These are phyloP conservation scores for Heliconius congener DNA, from an alignment of 1,140 invertebrate species.

Conservation along the genomic window DNA sequence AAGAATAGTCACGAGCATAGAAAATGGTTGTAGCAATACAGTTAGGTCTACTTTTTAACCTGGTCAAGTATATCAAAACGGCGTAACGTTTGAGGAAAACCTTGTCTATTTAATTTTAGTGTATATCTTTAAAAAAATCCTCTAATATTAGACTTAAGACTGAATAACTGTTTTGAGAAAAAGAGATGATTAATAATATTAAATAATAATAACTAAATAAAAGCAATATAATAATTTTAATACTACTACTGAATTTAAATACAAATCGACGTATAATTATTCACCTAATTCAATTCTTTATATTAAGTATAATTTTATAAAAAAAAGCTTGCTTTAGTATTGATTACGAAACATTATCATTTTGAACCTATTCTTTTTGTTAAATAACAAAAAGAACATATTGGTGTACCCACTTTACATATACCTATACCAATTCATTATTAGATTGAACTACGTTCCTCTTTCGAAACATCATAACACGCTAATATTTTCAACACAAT, in stretches of 20 bases:
- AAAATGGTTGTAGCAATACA: constrained; percentile 55
- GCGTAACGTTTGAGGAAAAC: constrained; percentile 46
- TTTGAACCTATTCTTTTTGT: too few species aligned
- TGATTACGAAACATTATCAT: not conserved
- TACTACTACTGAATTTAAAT: not conserved
- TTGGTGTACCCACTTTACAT: too few species aligned
- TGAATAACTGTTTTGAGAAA: not conserved
- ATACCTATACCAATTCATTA: too few species aligned
- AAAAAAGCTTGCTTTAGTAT: not conserved
- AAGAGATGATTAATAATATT: too few species aligned
- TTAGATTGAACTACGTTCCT: not conserved
- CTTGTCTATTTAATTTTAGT: not conserved
- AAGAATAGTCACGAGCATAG: constrained; percentile 50
- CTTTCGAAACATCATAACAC: not conserved
- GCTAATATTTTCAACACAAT: too few species aligned
- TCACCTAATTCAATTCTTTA: too few species aligned
- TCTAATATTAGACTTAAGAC: not conserved
- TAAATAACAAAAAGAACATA: too few species aligned
- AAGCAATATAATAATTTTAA: too few species aligned
- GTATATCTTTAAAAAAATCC: not conserved
- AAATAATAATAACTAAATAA: too few species aligned
- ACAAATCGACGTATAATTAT: not conserved
- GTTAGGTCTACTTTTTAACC: constrained; percentile 69
- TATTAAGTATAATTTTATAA: not conserved
- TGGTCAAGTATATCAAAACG: constrained; percentile 52